Conservation (phyloP, 2,113 vertebrate genomes). For the Psilopsiagon aurifrons region DNA sequence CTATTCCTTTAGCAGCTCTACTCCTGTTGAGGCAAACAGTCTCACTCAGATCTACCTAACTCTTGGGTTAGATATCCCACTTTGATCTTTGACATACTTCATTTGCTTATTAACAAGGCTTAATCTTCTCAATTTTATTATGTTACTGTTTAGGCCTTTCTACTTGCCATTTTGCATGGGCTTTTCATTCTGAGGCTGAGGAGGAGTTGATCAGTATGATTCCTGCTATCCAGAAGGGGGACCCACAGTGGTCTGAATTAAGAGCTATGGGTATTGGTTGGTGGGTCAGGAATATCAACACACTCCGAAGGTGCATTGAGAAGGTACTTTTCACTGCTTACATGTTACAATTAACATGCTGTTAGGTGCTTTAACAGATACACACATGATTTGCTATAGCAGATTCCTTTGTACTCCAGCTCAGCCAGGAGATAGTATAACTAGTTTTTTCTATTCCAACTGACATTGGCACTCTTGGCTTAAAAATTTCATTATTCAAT, state of each 20-base stretch:
- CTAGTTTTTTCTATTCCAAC: neutral
- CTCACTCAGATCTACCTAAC: neutral
- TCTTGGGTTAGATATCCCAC: neutral
- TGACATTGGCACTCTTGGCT: neutral
- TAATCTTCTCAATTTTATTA: neutral
- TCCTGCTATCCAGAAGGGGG: slow-evolving; percentile 94
- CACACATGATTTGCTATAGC: neutral
- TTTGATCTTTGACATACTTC: neutral
- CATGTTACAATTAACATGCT: neutral
- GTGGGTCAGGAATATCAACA: slow-evolving; percentile 99
- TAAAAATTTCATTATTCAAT: neutral
- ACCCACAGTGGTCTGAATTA: slow-evolving; percentile 96
- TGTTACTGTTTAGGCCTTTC: slow-evolving; percentile 84
- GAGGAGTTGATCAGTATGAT: slow-evolving; percentile 97
- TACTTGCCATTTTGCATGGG: slow-evolving; percentile 99
- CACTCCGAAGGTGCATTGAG: slow-evolving; percentile 93
- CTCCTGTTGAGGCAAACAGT: neutral
- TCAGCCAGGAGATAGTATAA: neutral
- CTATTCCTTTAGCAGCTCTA: neutral
- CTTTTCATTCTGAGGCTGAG: slow-evolving; percentile 97
- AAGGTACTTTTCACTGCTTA: slow-evolving; percentile 80
- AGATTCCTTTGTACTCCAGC: neutral
- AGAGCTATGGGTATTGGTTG: slow-evolving; percentile 94
- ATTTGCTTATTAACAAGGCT: neutral
- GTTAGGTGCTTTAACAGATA: neutral